These are phyloP conservation scores for Drosophila albomicans DNA, from an alignment of 1,140 invertebrate species.

Conservation along the genomic window DNA sequence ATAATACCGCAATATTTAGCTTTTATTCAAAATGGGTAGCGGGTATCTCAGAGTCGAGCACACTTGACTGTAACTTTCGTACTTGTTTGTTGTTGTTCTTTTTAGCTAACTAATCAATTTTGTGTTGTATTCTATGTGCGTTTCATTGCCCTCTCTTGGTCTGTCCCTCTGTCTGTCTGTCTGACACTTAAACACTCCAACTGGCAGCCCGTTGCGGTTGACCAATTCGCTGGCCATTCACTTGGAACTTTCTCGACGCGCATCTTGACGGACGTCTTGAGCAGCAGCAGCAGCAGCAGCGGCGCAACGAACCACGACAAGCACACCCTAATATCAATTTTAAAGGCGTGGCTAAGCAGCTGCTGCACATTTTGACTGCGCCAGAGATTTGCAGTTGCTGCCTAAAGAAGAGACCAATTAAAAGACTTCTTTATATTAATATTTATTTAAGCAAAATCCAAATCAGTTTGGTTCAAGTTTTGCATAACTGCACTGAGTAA, in stretches of 20 bases:
- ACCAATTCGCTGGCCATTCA: constrained; percentile 70
- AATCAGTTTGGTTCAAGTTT: too few species aligned
- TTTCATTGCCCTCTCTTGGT: background rate
- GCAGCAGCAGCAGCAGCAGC: background rate
- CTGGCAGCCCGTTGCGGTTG: constrained; percentile 68
- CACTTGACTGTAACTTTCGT: too few species aligned
- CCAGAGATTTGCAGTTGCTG: background rate
- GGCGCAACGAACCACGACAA: constrained; percentile 30
- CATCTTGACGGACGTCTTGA: constrained; percentile 33
- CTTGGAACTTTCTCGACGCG: constrained; percentile 49
- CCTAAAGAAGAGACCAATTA: too few species aligned
- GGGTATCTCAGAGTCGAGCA: too few species aligned
- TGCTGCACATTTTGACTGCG: background rate
- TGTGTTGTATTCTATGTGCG: constrained; percentile 29
- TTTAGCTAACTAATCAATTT: constrained; percentile 66
- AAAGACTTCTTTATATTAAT: too few species aligned
- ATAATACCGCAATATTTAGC: too few species aligned
- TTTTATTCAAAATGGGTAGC: too few species aligned
- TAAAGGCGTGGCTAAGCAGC: constrained; percentile 42
- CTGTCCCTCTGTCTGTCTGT: too few species aligned
- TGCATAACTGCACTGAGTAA: too few species aligned
- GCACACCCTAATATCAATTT: constrained; percentile 29
- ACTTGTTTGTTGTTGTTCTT: too few species aligned
- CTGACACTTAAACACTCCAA: background rate
- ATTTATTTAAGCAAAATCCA: too few species aligned